Conservation (phyloP, 64 coral and sea anemone genomes). For the Stylophora pistillata region DNA sequence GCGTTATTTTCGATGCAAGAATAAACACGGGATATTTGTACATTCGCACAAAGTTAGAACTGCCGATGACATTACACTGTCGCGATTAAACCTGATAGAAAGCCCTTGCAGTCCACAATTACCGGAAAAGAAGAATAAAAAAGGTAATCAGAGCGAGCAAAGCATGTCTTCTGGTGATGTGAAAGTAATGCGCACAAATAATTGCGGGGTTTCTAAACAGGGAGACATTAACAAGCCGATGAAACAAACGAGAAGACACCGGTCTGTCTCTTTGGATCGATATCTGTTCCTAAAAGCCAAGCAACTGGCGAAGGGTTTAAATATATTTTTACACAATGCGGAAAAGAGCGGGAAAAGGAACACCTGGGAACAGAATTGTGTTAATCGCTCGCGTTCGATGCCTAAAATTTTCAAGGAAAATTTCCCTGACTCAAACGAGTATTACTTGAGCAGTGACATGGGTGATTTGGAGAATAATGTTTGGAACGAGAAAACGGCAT, state of each 20-base stretch:
- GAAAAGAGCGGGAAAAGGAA: neutral
- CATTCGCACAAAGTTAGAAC: slow-evolving; percentile 89
- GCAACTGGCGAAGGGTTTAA: slow-evolving; percentile 6
- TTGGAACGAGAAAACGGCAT: neutral
- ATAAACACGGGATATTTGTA: slow-evolving; percentile 96
- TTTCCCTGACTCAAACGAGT: neutral
- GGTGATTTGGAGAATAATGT: neutral
- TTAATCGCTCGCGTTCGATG: slow-evolving; percentile 30
- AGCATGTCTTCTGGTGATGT: slow-evolving; percentile 23
- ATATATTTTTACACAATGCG: neutral
- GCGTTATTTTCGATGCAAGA: slow-evolving; percentile 85
- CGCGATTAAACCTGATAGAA: slow-evolving; percentile 11
- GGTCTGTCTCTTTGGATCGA: slow-evolving; percentile 28
- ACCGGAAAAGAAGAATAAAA: neutral
- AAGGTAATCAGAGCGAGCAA: neutral
- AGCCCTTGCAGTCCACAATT: slow-evolving; percentile 21
- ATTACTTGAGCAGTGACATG: neutral
- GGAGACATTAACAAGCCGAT: neutral
- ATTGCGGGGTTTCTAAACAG: neutral
- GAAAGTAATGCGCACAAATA: neutral
- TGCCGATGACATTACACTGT: slow-evolving; percentile 38
- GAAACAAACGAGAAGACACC: neutral
- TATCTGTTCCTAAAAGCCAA: slow-evolving; percentile 17
- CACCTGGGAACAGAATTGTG: neutral
- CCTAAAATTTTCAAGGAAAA: slow-evolving; percentile 7